Base-by-base conservation (phyloP, 2,113 vertebrate genomes). In the Pithys albifrons region DNA sequence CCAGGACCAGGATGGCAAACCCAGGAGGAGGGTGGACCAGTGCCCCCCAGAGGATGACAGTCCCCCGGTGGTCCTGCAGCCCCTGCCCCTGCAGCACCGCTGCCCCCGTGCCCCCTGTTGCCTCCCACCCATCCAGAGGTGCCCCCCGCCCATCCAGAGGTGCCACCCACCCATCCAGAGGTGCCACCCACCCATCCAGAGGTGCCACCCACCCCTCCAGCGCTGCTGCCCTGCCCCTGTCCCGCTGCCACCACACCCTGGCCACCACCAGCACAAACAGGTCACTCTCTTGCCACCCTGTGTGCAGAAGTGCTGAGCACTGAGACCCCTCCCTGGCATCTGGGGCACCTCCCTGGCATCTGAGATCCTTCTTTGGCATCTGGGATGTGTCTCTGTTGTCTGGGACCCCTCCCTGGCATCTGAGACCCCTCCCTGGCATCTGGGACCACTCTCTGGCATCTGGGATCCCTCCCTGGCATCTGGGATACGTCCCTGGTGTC, bases 191-290 rank as follows among this genome's bases (percentile, higher is more conserved):
- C 49, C 72, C 4, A 0, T 51, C 71, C 77, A 78, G 64, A 41
- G 41, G 41, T 41, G 41, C 12, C 41, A 41, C 41, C 79, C 71
- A 0, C 49, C 72, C 4, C 1, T 51, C 71, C 77, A 78, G 64
- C 28, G 10, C 27, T 25, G 45, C 80, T 8, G 25, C 48, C 82
- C 87, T 0, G 7, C 18, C 3, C 2, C 41, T 6, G 14, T 37
- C 14, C 84, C 89, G 25, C 79, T 49, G 51, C 59, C 39, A 0
- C 29, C 17, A 0, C 66, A 8, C 0, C 69, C 69, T 2, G 0
- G 9, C n/a, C 88, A 69, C 52, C 93, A 93, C 2, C 95, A 96
- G 86, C 87, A 88, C 5, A 91, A 94, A 31, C 59, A 96, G 37
- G 54, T 95, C 19, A 9, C 52, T 1, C 73, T 94, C 23, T 25